Evolutionary conservation across 2,888 invertebrate species (phyloP).

Genomic region (Noctua janthe): DNA sequence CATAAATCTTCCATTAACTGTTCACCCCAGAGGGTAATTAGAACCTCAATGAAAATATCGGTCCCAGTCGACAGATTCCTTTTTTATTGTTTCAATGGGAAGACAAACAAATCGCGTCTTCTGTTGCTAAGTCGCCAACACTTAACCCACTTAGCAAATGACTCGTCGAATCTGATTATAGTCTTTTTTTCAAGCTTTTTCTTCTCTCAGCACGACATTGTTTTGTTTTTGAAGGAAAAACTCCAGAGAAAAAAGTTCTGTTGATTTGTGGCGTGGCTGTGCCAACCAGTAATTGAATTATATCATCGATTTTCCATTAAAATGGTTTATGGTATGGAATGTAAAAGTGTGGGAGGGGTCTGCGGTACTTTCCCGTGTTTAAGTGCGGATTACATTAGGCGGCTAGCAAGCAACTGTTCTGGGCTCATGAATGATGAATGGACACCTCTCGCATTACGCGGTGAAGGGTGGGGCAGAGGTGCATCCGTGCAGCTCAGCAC

Average conservation of each 20-base stretch:
- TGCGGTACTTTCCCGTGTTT: conserved; percentile 71
- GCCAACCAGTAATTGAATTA: conserved; percentile 88
- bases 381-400: conserved; percentile 57
- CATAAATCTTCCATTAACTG: conserved; percentile 9
- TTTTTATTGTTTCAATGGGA: conserved; percentile 39
- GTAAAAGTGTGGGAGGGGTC: conserved; percentile 85
- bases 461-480: conserved; percentile 1
- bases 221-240: conserved; percentile 79
- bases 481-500: conserved; percentile 2
- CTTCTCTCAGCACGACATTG: conserved; percentile 78
- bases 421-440: conserved; percentile 51
- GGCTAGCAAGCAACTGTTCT: conserved; percentile 26
- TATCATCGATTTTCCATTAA: conserved; percentile 90
- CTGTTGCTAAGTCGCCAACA: conserved; percentile 66
- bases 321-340: conserved; percentile 89
- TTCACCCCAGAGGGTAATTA: conserved; percentile 29
- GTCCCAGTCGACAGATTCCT: conserved; percentile 21
- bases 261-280: conserved; percentile 84
- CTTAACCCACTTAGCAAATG: conserved; percentile 85
- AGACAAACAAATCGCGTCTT: conserved; percentile 66
- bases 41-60: conserved; percentile 36
- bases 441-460: conserved; percentile 29
- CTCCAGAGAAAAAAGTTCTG: conserved; percentile 69
- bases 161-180: conserved; percentile 83
- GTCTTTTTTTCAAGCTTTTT: conserved; percentile 66